Conservation (phyloP, 2,888 invertebrate species). For the Alloscopus bannaensis region DNA sequence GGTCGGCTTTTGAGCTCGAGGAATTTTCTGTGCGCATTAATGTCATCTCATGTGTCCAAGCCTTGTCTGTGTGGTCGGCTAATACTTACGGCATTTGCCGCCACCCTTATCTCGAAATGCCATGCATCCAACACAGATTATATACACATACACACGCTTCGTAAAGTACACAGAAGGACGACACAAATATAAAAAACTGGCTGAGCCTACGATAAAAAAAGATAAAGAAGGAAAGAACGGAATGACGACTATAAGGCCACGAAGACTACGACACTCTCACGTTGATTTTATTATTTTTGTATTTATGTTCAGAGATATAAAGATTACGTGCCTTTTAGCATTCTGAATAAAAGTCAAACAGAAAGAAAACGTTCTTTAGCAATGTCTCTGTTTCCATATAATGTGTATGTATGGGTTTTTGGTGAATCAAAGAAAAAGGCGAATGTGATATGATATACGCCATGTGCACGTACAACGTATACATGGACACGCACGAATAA, state of each 20-base stretch:
- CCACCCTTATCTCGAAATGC: conserved; percentile 43
- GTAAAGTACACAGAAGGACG: conserved; percentile 1
- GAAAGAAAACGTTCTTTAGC: too few species aligned
- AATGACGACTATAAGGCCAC: not conserved
- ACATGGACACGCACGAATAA: conserved; percentile 28
- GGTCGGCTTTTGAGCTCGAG: too few species aligned
- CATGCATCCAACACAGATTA: too few species aligned
- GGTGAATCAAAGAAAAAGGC: too few species aligned
- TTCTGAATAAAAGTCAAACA: conserved; percentile 51
- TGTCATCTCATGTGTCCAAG: conserved; percentile 17
- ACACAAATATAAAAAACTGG: too few species aligned
- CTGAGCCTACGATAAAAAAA: too few species aligned
- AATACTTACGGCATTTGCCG: too few species aligned
- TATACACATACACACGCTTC: too few species aligned
- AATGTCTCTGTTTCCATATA: too few species aligned
- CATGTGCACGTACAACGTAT: not conserved
- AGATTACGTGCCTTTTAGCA: conserved; percentile 61
- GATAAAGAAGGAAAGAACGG: conserved; percentile 6
- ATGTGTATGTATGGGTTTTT: too few species aligned
- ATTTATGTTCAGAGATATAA: conserved; percentile 56
- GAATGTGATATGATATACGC: too few species aligned
- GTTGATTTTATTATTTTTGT: conserved; percentile 64
- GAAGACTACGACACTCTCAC: conserved; percentile 3
- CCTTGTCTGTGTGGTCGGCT: conserved; percentile 3
- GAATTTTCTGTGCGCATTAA: not conserved